Evolutionary conservation across 23 tunicate genomes (phyloP).

Genomic region (Diplosoma virens): DNA sequence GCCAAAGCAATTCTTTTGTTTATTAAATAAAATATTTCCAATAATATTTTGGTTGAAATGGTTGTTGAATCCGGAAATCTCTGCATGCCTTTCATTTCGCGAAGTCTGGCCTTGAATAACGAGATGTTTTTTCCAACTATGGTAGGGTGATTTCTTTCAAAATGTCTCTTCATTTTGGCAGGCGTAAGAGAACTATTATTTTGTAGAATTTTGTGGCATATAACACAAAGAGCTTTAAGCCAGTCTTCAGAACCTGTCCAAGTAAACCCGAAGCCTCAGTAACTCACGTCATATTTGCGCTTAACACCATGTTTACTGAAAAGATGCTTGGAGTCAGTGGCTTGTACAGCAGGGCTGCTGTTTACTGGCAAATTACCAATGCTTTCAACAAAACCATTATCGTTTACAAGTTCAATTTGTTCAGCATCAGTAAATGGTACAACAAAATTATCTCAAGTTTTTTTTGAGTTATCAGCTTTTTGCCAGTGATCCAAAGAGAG

Average conservation of each 20-base stretch:
- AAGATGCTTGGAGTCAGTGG: constrained; percentile 7
- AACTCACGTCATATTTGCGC: constrained; percentile 38
- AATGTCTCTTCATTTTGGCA: constrained; percentile 30
- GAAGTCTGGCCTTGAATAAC: constrained; percentile 9
- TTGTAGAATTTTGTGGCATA: constrained; percentile 21
- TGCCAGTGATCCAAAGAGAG: constrained; percentile 15
- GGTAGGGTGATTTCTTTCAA: constrained; percentile 33
- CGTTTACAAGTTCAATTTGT: constrained; percentile 28
- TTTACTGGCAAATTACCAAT: constrained; percentile 6
- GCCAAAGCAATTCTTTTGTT: constrained; percentile 25
- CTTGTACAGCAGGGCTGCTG: constrained; percentile 14
- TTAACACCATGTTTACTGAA: constrained; percentile 26
- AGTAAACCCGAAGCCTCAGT: constrained; percentile 32
- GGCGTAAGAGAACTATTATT: constrained; percentile 32
- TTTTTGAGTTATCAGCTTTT: constrained; percentile 20
- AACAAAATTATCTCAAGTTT: not conserved
- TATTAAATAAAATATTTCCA: constrained; percentile 18
- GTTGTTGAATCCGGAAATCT: constrained; percentile 22
- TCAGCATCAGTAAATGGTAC: constrained; percentile 11
- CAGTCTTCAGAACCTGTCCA: constrained; percentile 42
- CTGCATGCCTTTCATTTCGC: constrained; percentile 23
- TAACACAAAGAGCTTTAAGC: constrained; percentile 21
- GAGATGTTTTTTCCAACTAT: constrained; percentile 18
- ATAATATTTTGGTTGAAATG: constrained; percentile 4
- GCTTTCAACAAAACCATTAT: constrained; percentile 20